Percentiles rank a stretch among this genome's conserved stretches.
Evolutionary conservation across 2,888 invertebrate species (phyloP).

Genomic region (Amphipoea oculea): DNA sequence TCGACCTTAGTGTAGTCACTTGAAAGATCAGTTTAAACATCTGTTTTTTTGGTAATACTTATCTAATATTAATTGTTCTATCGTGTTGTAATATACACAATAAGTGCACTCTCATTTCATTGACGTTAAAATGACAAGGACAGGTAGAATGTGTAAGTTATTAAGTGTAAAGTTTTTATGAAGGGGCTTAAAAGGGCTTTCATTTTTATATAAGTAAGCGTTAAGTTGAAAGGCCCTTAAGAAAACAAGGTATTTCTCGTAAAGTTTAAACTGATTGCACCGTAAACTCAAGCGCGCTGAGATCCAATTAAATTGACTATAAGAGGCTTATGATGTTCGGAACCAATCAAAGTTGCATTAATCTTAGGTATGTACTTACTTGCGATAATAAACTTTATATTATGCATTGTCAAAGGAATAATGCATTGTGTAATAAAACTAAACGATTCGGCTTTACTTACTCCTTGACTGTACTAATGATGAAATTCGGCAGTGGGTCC

Average conservation of each 20-base stretch:
- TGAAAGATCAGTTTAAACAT: not conserved
- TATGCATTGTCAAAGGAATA: not conserved
- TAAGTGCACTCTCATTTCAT: not conserved
- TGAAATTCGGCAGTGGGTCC: no score
- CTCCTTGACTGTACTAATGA: no score
- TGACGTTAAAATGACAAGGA: constrained; percentile 4
- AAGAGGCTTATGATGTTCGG: constrained; percentile 73
- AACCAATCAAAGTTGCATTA: constrained; percentile 67
- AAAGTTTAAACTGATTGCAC: constrained; percentile 78
- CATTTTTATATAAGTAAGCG: constrained; percentile 33
- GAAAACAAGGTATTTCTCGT: constrained; percentile 55
- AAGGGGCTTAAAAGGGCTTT: constrained; percentile 33
- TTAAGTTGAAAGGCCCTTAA: constrained; percentile 55
- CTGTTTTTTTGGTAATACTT: not conserved
- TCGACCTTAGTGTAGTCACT: not conserved
- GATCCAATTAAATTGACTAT: constrained; percentile 78
- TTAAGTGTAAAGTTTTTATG: constrained; percentile 43
- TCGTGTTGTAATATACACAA: not conserved
- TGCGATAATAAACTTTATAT: not conserved
- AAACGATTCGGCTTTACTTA: no score
- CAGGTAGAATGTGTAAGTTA: constrained; percentile 8
- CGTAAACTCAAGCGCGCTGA: constrained; percentile 77
- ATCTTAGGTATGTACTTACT: constrained; percentile 1
- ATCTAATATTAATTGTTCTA: not conserved
- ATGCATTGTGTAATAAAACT: no score